phyloP scores from a whole-genome alignment of 2,888 invertebrate species.

The Helicoverpa assulta region DNA sequence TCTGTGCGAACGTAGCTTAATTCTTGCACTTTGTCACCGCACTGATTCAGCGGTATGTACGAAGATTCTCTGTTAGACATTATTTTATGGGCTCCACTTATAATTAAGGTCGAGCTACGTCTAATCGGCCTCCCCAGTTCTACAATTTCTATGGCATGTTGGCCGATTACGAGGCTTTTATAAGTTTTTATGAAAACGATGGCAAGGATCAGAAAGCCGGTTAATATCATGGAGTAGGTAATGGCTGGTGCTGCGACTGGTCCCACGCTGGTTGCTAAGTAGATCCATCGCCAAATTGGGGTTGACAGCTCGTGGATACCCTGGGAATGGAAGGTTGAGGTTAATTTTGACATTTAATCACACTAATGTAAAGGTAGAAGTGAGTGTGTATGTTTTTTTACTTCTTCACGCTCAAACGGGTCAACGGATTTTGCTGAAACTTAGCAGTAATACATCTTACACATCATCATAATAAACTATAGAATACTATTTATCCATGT shows the following conservation, averaged over 20 bases:
- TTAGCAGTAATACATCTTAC: no score
- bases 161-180: conserved; percentile 93
- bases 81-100: conserved; percentile 90
- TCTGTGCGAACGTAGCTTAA: conserved; percentile 68
- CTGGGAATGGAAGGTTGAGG: conserved; percentile 75
- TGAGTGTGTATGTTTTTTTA: no score
- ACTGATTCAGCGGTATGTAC: conserved; percentile 73
- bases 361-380: no score
- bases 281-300: conserved; percentile 95
- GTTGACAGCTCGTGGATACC: conserved; percentile 95
- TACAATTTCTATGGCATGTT: conserved; percentile 93
- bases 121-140: conserved; percentile 94
- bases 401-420: no score
- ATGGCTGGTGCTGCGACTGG: conserved; percentile 93
- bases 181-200: conserved; percentile 93
- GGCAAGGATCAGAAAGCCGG: conserved; percentile 92
- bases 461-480: no score
- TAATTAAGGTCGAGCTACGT: conserved; percentile 91
- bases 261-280: conserved; percentile 94
- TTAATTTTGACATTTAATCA: conserved; percentile 1
- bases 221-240: conserved; percentile 93
- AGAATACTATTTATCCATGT: no score
- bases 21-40: conserved; percentile 69
- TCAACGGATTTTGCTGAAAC: no score
- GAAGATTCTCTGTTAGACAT: conserved; percentile 89